Percentiles rank a stretch among this genome's conserved stretches.
Conservation (phyloP, 2,888 invertebrate genomes). For the Euzetes globulus region DNA sequence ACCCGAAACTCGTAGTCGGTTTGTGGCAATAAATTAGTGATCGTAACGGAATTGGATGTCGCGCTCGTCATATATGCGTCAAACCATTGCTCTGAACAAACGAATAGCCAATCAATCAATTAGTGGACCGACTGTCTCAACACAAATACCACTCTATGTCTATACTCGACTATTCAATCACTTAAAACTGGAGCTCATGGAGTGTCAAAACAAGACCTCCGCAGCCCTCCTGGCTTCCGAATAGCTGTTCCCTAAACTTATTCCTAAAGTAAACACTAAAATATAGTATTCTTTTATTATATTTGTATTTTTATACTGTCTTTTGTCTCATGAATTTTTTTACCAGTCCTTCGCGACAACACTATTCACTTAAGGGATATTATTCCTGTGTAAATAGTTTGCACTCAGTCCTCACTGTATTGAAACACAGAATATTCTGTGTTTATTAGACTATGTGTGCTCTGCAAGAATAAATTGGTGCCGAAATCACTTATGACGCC, state of each 20-base stretch:
- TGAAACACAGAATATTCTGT: not conserved
- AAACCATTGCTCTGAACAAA: constrained; percentile 31
- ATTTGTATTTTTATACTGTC: not conserved
- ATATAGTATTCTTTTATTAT: not conserved
- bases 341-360: not conserved
- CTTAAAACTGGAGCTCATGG: no score
- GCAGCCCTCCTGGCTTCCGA: not conserved
- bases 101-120: constrained; percentile 7
- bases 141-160: not conserved
- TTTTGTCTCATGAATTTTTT: not conserved
- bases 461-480: not conserved
- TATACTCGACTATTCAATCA: no score
- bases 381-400: not conserved
- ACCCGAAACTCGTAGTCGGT: constrained; percentile 39
- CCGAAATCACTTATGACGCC: not conserved
- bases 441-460: not conserved
- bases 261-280: not conserved
- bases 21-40: constrained; percentile 38
- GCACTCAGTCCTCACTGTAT: not conserved
- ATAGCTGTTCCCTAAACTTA: not conserved
- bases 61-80: constrained; percentile 31
- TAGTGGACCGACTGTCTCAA: not conserved
- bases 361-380: constrained; percentile 6
- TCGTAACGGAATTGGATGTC: constrained; percentile 33
- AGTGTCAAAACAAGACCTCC: no score